Conservation (phyloP, 2,888 invertebrate genomes). For the Nymphalis c-album region DNA sequence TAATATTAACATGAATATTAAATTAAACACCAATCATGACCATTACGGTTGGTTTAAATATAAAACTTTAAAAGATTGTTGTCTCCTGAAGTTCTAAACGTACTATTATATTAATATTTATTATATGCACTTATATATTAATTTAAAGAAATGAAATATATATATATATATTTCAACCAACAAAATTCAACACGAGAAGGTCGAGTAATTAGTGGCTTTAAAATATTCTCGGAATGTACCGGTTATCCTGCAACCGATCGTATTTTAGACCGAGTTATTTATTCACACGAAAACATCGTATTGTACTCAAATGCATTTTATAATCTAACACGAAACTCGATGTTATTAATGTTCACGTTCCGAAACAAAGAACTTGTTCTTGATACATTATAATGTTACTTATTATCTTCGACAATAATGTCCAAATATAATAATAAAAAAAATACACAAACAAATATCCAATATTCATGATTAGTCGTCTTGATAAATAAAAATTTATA, state of each 20-base stretch:
- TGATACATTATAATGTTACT: constrained; percentile 11
- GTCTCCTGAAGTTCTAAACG: no score
- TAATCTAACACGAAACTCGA: background rate
- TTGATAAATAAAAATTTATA: no score
- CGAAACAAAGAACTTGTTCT: constrained; percentile 26
- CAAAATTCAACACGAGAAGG: constrained; percentile 47
- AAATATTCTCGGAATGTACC: constrained; percentile 65
- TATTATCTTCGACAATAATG: constrained; percentile 23
- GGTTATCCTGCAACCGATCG: constrained; percentile 59
- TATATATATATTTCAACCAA: background rate
- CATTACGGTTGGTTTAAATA: no score
- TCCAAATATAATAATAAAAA: background rate
- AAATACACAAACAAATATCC: background rate
- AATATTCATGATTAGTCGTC: background rate
- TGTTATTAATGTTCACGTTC: constrained; percentile 20
- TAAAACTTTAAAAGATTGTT: no score
- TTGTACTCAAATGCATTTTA: constrained; percentile 9
- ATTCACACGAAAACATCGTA: constrained; percentile 54
- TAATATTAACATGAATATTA: no score
- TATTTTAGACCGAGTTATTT: constrained; percentile 53
- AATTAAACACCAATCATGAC: no score
- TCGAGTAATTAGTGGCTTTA: constrained; percentile 57
- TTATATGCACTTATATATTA: background rate
- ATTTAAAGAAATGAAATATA: constrained; percentile 10
- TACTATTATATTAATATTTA: no score